phyloP scores from a whole-genome alignment of 2,113 vertebrate species.

The Brachypteracias leptosomus region DNA sequence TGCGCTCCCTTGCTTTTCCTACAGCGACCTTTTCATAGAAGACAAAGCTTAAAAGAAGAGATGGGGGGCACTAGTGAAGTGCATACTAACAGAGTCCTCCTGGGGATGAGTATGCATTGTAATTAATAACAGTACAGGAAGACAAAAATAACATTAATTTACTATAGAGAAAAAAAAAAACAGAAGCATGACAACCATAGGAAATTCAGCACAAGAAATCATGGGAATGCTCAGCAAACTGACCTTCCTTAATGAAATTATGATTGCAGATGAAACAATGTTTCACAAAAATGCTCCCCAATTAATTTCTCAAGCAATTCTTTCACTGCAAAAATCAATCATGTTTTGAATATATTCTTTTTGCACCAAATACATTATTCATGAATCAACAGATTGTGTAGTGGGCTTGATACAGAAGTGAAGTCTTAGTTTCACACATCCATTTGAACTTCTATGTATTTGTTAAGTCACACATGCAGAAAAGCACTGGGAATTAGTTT shows the following conservation, averaged over 20 bases:
- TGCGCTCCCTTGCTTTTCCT: neutral
- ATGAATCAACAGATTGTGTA: neutral
- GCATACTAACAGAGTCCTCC: neutral
- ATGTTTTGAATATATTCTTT: conserved; percentile 45
- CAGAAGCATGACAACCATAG: neutral
- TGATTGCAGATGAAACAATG: neutral
- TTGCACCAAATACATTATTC: conserved; percentile 20
- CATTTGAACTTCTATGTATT: neutral
- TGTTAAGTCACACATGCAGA: neutral
- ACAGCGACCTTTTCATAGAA: neutral
- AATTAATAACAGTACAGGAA: neutral
- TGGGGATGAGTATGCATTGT: neutral
- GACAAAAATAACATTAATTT: neutral
- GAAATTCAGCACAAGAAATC: neutral
- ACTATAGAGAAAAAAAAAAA: neutral
- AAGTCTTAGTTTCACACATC: neutral
- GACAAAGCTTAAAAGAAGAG: neutral
- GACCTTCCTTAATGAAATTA: neutral
- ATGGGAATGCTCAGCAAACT: neutral
- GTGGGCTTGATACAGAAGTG: neutral
- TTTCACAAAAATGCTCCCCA: neutral
- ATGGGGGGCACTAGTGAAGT: neutral
- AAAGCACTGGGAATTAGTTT: neutral
- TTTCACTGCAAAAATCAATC: conserved; percentile 34
- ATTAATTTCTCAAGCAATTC: conserved; percentile 6